Base-by-base conservation (phyloP, 2,797 vertebrate genomes). In the Oreortyx pictus region DNA sequence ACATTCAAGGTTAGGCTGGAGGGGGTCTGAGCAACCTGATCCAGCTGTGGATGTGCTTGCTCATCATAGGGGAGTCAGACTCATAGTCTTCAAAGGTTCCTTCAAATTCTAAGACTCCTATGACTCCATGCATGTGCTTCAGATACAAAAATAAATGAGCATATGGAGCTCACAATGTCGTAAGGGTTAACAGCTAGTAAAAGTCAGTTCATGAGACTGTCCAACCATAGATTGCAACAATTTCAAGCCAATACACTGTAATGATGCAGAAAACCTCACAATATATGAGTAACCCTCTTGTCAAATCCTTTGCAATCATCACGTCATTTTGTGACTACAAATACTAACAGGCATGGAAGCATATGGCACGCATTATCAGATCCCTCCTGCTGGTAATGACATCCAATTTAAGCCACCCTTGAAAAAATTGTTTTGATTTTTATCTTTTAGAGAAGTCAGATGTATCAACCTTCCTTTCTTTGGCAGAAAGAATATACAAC, bases 261-360 rank as follows among this genome's bases (percentile, higher is more conserved):
- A 7, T 4, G 7, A 89, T n/a, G 9, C 14, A 67, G 72, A 59
- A 93, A 73, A 57, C 86, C 16, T 54, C 27, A 27, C 9, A 67
- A 9, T 5, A 29, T 5, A 37, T 1, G 0, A 9, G 17, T 9
- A 11, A 70, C 22, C 6, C 29, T 25, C 19, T 39, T 60, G 37
- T 8, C 46, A 61, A 61, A 23, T n/a, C 33, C 27, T 85, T 80
- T 10, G 4, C 52, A 35, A 64, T 11, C 19, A 54, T 44, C 37
- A 61, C 24, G 1, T 57, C 13, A 49, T 77, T 87, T 74, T 54
- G 27, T 22, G 25, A 29, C 15, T 79, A 50, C n/a, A 41, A 8
- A 60, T 9, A 70, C 22, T 39, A 88, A 47, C 23, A 75, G 25
- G 73, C 20, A 23, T 44, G 13, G 37, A 81, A 61, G 67, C 2